Evolutionary conservation across 2,888 invertebrate species (phyloP).

Genomic region (Tachina fera): DNA sequence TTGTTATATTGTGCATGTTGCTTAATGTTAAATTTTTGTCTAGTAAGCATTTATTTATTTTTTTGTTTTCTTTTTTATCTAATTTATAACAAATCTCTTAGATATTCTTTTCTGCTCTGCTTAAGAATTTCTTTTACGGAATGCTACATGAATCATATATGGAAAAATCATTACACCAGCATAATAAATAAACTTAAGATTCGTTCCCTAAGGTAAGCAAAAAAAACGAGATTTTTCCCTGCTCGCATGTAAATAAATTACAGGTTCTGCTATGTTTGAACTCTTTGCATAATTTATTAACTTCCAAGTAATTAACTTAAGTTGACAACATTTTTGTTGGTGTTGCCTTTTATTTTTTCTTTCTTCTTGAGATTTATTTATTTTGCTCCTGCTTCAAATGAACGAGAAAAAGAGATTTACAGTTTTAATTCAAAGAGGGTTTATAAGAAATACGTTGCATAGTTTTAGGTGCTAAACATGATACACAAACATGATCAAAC

Average conservation of each 20-base stretch:
- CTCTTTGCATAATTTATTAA: slow-evolving; percentile 57
- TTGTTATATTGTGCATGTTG: not conserved
- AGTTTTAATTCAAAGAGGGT: not conserved
- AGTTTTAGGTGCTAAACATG: not conserved
- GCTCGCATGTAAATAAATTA: slow-evolving; percentile 26
- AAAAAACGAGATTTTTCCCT: not conserved
- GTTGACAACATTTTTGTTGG: slow-evolving; percentile 41
- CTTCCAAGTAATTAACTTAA: slow-evolving; percentile 64
- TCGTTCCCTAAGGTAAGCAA: slow-evolving; percentile 47
- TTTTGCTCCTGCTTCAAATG: slow-evolving; percentile 1
- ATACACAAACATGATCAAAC: no score
- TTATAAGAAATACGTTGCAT: not conserved
- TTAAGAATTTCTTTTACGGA: slow-evolving; percentile 19
- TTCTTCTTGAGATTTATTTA: not conserved
- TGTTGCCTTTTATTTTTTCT: not conserved
- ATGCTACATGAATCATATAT: not conserved
- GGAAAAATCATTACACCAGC: not conserved
- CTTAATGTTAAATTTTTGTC: not conserved
- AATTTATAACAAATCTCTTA: slow-evolving; percentile 36
- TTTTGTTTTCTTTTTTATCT: not conserved
- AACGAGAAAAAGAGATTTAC: not conserved
- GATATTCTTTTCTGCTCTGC: not conserved
- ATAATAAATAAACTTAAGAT: slow-evolving; percentile 52
- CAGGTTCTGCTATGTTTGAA: slow-evolving; percentile 51
- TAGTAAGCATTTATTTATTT: not conserved